Percentiles rank a stretch among this genome's conserved stretches.
Conservation (phyloP, 2,797 vertebrate genomes). For the Melanotaenia boesemani region DNA sequence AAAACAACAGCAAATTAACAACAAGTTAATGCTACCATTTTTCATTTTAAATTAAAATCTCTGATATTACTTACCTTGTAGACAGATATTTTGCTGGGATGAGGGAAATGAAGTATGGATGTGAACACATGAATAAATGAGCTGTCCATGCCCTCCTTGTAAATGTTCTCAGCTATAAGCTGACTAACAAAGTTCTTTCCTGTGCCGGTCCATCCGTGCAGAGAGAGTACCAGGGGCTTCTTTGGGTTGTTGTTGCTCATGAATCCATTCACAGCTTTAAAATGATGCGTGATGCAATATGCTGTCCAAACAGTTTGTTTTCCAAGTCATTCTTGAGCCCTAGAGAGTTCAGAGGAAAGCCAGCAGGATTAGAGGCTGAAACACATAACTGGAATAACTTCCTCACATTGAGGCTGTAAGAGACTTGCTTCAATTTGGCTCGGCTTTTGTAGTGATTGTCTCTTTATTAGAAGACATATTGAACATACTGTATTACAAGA, state of each 20-base stretch:
- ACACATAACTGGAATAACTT: too few relatives aligned
- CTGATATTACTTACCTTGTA: constrained; percentile 87
- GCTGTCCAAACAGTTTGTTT: constrained; percentile 91
- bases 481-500: too few relatives aligned
- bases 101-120: constrained; percentile 92
- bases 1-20: not conserved
- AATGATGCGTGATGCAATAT: constrained; percentile 89
- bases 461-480: too few relatives aligned
- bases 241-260: constrained; percentile 87
- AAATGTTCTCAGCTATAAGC: constrained; percentile 88
- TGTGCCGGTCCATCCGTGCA: constrained; percentile 95
- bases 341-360: constrained; percentile 29
- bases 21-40: not conserved
- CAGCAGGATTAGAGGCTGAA: too few relatives aligned
- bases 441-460: too few relatives aligned
- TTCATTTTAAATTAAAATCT: not conserved
- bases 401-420: too few relatives aligned
- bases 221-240: constrained; percentile 92
- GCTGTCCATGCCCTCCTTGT: constrained; percentile 88
- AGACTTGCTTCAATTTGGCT: too few relatives aligned
- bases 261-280: constrained; percentile 89
- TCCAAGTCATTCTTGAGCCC: constrained; percentile 83
- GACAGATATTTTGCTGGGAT: constrained; percentile 75
- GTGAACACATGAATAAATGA: constrained; percentile 91
- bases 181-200: constrained; percentile 95